A percentile compares a stretch with the other conserved stretches of the same genome.
These are phyloP conservation scores for Tetrax tetrax DNA, from an alignment of 2,113 vertebrate genomes.

Conservation along the genomic window DNA sequence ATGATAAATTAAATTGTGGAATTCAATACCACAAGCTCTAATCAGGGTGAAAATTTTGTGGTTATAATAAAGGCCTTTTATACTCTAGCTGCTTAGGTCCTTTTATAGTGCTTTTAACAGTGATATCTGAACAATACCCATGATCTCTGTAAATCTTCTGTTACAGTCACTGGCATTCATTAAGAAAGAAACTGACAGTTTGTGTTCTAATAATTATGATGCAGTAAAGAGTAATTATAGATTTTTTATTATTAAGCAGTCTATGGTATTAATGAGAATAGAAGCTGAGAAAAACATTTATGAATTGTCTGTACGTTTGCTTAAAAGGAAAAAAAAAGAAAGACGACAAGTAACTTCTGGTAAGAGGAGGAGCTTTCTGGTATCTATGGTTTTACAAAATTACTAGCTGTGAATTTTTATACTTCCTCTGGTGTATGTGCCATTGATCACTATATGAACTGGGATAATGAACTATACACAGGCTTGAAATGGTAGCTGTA, in stretches of 20 bases:
- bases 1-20: conserved; percentile 18
- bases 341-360: not conserved
- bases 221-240: conserved; percentile 21
- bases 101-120: not conserved
- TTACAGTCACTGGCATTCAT: not conserved
- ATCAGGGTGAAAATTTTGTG: not conserved
- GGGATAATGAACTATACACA: not conserved
- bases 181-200: conserved; percentile 21
- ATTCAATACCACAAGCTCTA: not conserved
- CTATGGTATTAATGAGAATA: conserved; percentile 20
- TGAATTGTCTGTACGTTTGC: not conserved
- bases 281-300: not conserved
- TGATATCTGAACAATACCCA: not conserved
- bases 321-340: not conserved
- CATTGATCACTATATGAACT: not conserved
- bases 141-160: conserved; percentile 3
- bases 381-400: not conserved
- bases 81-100: not conserved
- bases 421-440: not conserved
- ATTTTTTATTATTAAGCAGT: conserved; percentile 40
- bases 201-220: conserved; percentile 32
- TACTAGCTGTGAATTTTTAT: not conserved
- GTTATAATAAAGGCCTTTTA: not conserved
- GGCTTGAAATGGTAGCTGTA: not conserved
- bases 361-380: not conserved